Evolutionary conservation across 2,797 vertebrate genomes (phyloP).

Genomic region (Florisuga fusca): DNA sequence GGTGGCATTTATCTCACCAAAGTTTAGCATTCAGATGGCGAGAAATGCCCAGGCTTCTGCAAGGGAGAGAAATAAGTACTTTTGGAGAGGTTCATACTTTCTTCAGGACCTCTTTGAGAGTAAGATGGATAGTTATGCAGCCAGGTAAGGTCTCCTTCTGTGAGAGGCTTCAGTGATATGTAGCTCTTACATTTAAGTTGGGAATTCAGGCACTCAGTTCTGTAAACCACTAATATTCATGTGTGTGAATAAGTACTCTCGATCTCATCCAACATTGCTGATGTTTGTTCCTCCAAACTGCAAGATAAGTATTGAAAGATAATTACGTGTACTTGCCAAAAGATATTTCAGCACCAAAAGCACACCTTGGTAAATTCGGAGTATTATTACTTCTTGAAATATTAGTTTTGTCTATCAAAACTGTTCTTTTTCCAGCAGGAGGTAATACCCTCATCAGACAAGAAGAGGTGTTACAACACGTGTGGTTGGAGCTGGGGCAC

Average conservation of each 20-base stretch:
- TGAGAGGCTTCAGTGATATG: neutral
- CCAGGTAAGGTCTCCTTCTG: neutral
- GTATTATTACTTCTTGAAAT: neutral
- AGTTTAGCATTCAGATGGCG: neutral
- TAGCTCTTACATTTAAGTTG: neutral
- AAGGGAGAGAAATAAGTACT: neutral
- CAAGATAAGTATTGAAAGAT: neutral
- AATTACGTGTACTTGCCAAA: neutral
- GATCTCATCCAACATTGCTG: neutral
- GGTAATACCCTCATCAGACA: neutral
- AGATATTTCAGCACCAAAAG: neutral
- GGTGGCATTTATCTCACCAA: slow-evolving; percentile 11
- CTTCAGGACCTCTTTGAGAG: neutral
- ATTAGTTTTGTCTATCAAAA: neutral
- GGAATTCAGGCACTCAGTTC: neutral
- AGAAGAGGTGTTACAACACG: neutral
- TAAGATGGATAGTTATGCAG: neutral
- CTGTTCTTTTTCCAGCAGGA: neutral
- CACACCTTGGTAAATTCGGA: neutral
- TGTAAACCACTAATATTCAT: neutral
- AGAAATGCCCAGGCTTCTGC: neutral
- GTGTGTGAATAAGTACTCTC: neutral
- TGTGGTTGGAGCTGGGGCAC: neutral
- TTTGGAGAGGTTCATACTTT: neutral
- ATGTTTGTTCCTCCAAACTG: neutral